Percentiles rank a stretch among this genome's conserved stretches.
These are phyloP conservation scores for Cheilosia soror DNA, from an alignment of 2,888 invertebrate genomes.

Conservation along the genomic window DNA sequence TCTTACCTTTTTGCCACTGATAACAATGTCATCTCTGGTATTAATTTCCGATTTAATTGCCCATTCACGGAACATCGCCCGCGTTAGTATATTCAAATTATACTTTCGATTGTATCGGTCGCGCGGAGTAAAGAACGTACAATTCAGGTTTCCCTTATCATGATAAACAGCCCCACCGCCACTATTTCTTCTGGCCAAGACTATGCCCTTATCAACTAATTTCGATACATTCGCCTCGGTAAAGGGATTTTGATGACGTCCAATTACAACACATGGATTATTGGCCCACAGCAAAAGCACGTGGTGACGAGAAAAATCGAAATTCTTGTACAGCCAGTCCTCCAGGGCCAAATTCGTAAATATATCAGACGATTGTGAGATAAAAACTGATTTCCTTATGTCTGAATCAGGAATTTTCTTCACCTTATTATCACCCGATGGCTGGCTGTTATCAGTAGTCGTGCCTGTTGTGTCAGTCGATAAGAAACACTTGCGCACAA, in stretches of 20 bases:
- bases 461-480: conserved; percentile 53
- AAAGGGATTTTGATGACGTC: conserved; percentile 99
- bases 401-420: conserved; percentile 82
- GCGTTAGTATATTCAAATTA: conserved; percentile 94
- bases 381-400: conserved; percentile 93
- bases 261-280: conserved; percentile 97
- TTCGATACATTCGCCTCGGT: conserved; percentile 92
- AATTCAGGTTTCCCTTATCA: conserved; percentile 95
- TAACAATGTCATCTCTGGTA: conserved; percentile 93
- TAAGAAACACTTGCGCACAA: conserved; percentile 55
- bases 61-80: conserved; percentile 93
- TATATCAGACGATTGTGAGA: conserved; percentile 95
- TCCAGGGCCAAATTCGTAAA: conserved; percentile 97
- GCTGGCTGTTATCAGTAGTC: conserved; percentile 80
- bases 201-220: conserved; percentile 88
- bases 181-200: conserved; percentile 94
- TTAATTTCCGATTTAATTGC: conserved; percentile 91
- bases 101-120: conserved; percentile 92
- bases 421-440: conserved; percentile 67
- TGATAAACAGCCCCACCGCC: conserved; percentile 99
- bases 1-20: conserved; percentile 87
- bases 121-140: conserved; percentile 94
- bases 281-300: conserved; percentile 96
- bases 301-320: conserved; percentile 92
- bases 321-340: conserved; percentile 97